These are phyloP conservation scores for Caenorhabditis doughertyi DNA, from an alignment of 2,888 invertebrate species.

Conservation along the genomic window DNA sequence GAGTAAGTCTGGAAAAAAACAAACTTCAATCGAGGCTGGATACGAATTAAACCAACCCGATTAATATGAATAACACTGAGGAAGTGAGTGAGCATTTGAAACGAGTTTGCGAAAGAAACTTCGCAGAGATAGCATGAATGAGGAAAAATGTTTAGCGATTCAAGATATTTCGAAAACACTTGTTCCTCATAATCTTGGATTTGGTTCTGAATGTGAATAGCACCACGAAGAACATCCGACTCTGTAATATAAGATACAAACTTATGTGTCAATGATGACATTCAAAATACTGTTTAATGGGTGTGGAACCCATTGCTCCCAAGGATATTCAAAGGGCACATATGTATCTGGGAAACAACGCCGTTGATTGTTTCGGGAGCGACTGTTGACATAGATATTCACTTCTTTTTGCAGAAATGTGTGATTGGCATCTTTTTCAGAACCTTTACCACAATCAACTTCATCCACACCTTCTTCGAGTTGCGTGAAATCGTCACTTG, in stretches of 20 bases:
- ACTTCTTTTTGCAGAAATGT: not conserved
- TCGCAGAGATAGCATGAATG: conserved; percentile 3
- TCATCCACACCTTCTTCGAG: conserved; percentile 28
- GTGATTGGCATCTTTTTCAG: not conserved
- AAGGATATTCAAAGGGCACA: conserved; percentile 24
- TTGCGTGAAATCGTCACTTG: conserved; percentile 23
- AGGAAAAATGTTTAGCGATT: conserved; percentile 9
- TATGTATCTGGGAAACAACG: conserved; percentile 1
- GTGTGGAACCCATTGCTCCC: conserved; percentile 5
- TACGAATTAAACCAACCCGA: not conserved
- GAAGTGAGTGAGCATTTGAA: conserved; percentile 17
- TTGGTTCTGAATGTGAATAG: not conserved
- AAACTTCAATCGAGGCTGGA: not conserved
- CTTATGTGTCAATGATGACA: not conserved
- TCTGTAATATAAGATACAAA: no score
- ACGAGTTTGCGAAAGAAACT: not conserved
- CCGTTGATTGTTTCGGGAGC: conserved; percentile 18
- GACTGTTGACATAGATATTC: conserved; percentile 1
- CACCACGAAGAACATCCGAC: not conserved
- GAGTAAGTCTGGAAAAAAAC: conserved; percentile 4
- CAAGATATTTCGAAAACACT: not conserved
- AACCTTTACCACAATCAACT: not conserved
- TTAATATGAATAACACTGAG: conserved; percentile 1
- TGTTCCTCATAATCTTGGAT: not conserved
- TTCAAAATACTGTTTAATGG: not conserved